Evolutionary conservation across 2,113 vertebrate genomes (phyloP), one percentile per base, ranked within the genome.

Genomic region (Leiothrix lutea): DNA sequence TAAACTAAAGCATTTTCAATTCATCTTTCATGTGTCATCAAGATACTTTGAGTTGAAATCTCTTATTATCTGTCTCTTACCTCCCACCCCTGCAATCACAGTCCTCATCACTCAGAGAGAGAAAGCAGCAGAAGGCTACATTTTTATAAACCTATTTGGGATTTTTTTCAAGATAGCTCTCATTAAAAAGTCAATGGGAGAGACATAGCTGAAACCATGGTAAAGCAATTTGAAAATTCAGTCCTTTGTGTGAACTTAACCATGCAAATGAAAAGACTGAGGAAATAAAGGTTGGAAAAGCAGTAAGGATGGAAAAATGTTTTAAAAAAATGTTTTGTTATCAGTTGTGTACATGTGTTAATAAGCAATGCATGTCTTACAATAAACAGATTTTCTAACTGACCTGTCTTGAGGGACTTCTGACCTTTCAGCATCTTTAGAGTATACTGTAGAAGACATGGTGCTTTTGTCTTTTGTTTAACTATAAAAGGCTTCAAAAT

Each of bases 1-100:
- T 90, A 88, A 94, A 90, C 38, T 40, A 80, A 96, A 94, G 56
- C 60, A 93, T 95, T 96, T 97, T 83, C 92, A 94, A 90, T 93
- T 95, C 19, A 83, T 95, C 90, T 91, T 95, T 92, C 71, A 58
- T 26, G 38, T 82, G 90, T 86, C 94, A 96, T 83, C 86, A 92
- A 57, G 85, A 94, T 56, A 94, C 88, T 90, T 54, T 24, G 67
- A 90, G 64, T 1, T 94, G 88, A 83, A 93, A 88, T 95, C 91
- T 90, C 90, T 86, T 95, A 80, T 96, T 93, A 83, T 80, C 87
- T 88, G n/a, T 90, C 84, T 96, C 67, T 83, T 95, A 44, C 74
- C 81, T 96, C 75, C 94, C 85, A 94, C 82, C 90, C 77, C 81
- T 93, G 85, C 82, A 94, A 95, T 95, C 85, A 90, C 22, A 66